Base-by-base conservation (phyloP, 2,888 invertebrate species). In the Drosophila kuntzei region DNA sequence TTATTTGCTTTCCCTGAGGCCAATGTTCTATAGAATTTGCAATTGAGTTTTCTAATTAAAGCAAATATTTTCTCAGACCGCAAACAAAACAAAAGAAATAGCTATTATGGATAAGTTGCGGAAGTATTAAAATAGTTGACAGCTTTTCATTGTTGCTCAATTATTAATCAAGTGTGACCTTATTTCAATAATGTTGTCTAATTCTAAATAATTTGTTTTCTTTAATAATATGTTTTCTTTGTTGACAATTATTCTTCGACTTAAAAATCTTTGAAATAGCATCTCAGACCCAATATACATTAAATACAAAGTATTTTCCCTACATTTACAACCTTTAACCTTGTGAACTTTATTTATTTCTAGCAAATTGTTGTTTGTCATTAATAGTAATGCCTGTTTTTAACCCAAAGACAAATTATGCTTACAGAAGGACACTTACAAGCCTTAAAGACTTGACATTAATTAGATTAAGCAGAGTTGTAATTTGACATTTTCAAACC, bases 381-480 rank as follows among this genome's bases (percentile, higher is more conserved):
- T 12, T 32, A 20, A 39, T 14, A 20, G 20, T 41, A 14, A 29
- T 43, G 18, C 0, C 4, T 20, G 25, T 5, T 47, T n/a, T 25
- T 20, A 27, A 11, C 5, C 29, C 32, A 32, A 12, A 6, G 12
- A 12, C 32, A 32, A 32, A 32, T 32, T 32, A 5, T 12, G 4
- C 2, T 32, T 12, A 3, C 12, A 32, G 12, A 22, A 43, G 20
- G 2, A 29, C 11, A 27, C 32, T 36, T 36, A 25, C 5, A 16
- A 20, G n/a, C 37, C 14, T 39, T 62, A 41, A 57, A 39, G 46
- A 49, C 37, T 41, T 54, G 36, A 44, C 43, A 64, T 70, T 60
- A 74, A 76, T 75, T 64, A 57, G 29, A 57, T 65, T 65, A 14
- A 32, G 53, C 57, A 60, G 27, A 44, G 14, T 34, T 58, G 46